These are phyloP conservation scores for Ectropis crepuscularia DNA, from an alignment of 2,888 invertebrate genomes.

Conservation along the genomic window DNA sequence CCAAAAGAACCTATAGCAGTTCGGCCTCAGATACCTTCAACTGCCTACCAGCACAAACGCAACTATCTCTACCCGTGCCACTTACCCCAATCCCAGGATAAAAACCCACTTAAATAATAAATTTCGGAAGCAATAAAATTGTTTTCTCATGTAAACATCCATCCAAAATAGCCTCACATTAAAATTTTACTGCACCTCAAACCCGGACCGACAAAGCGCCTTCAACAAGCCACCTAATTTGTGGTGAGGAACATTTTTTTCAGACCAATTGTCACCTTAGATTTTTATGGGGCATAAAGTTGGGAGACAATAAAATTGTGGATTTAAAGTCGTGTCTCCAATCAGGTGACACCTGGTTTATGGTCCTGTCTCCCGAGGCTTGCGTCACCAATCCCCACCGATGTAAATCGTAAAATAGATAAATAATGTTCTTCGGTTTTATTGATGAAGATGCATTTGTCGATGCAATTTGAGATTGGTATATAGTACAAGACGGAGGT, in stretches of 20 bases:
- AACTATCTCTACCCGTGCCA: neutral
- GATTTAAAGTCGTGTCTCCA: slow-evolving; percentile 71
- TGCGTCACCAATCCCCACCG: slow-evolving; percentile 72
- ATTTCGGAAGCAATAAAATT: slow-evolving; percentile 27
- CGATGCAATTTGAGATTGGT: slow-evolving; percentile 28
- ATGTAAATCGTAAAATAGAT: slow-evolving; percentile 71
- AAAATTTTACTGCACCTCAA: slow-evolving; percentile 35
- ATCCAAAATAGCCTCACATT: slow-evolving; percentile 36
- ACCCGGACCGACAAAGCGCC: slow-evolving; percentile 35
- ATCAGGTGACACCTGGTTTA: slow-evolving; percentile 70
- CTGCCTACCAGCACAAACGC: neutral
- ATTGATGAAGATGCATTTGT: slow-evolving; percentile 44
- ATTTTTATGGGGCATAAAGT: slow-evolving; percentile 72
- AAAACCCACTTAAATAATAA: slow-evolving; percentile 16
- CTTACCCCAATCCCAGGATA: neutral
- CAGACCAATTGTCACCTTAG: slow-evolving; percentile 74
- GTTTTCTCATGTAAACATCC: slow-evolving; percentile 28
- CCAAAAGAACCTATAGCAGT: too few relatives aligned
- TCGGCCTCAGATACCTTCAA: too few relatives aligned
- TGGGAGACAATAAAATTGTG: slow-evolving; percentile 64
- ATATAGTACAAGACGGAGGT: slow-evolving; percentile 12
- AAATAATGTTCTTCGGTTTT: slow-evolving; percentile 61
- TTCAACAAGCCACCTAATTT: slow-evolving; percentile 44
- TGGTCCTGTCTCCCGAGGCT: slow-evolving; percentile 56
- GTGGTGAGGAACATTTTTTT: slow-evolving; percentile 49